Percentiles rank a stretch among this genome's conserved stretches.
These are phyloP conservation scores for Psittacula derbiana DNA, from an alignment of 2,797 vertebrate genomes.

Conservation along the genomic window DNA sequence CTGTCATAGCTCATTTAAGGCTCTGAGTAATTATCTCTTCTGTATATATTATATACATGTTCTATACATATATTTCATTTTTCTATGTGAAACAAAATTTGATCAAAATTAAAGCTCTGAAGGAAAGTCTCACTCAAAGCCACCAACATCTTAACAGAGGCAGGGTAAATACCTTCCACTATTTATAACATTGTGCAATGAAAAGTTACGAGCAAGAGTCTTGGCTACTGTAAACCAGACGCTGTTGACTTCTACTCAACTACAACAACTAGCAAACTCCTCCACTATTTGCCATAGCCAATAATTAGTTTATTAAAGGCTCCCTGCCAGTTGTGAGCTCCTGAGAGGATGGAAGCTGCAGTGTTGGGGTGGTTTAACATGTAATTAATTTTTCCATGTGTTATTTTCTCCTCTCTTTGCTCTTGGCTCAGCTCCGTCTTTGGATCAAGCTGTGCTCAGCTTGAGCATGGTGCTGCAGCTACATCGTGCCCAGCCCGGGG, in stretches of 20 bases:
- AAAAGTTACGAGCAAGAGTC: background rate
- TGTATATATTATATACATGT: background rate
- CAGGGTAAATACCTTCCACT: background rate
- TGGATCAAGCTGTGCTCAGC: constrained; percentile 1
- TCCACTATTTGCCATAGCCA: background rate
- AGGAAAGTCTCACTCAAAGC: background rate
- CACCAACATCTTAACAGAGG: background rate
- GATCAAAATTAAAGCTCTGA: background rate
- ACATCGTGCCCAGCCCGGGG: background rate
- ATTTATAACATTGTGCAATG: background rate
- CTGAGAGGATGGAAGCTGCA: constrained; percentile 13
- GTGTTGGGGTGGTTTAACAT: background rate
- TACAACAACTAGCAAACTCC: background rate
- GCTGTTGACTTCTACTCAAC: background rate
- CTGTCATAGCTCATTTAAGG: background rate
- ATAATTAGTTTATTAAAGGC: constrained; percentile 40
- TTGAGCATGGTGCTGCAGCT: background rate
- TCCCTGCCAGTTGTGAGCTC: constrained; percentile 15
- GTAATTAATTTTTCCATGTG: constrained; percentile 51
- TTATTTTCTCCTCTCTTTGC: background rate
- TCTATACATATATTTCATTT: background rate
- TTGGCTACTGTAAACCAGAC: background rate
- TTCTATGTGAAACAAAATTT: background rate
- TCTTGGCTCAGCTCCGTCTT: background rate
- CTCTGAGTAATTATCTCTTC: background rate